Conservation (phyloP, 2,113 vertebrate genomes). For the Poeciliopsis prolifica region DNA sequence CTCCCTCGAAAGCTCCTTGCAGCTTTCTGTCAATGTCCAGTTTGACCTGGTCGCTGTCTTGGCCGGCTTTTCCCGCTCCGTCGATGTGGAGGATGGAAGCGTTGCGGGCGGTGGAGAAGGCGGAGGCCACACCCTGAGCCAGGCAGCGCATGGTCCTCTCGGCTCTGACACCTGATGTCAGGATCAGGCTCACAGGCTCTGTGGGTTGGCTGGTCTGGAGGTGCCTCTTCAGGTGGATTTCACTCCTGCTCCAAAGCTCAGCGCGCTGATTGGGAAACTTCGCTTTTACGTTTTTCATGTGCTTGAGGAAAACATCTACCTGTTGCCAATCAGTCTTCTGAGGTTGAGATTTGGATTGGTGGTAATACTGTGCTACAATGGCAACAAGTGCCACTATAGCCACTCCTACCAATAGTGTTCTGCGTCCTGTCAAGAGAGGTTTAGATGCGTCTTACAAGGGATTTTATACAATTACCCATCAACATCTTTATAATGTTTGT, state of each 20-base stretch:
- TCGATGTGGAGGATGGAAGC: slow-evolving; percentile 80
- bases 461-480: not conserved
- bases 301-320: slow-evolving; percentile 55
- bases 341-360: slow-evolving; percentile 3
- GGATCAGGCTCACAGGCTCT: slow-evolving; percentile 88
- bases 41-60: slow-evolving; percentile 87
- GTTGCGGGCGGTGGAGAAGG: slow-evolving; percentile 78
- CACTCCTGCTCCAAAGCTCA: slow-evolving; percentile 85
- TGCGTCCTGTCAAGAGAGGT: slow-evolving; percentile 24
- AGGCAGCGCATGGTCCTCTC: slow-evolving; percentile 86
- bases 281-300: slow-evolving; percentile 76
- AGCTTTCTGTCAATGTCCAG: slow-evolving; percentile 84
- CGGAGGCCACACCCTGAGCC: slow-evolving; percentile 77
- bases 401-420: not conserved
- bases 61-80: slow-evolving; percentile 64
- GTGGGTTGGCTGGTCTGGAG: slow-evolving; percentile 78
- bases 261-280: slow-evolving; percentile 85
- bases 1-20: slow-evolving; percentile 80
- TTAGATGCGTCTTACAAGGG: not conserved
- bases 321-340: not conserved
- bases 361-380: not conserved
- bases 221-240: slow-evolving; percentile 85
- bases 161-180: slow-evolving; percentile 80
- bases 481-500: not conserved
- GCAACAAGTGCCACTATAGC: not conserved